Evolutionary conservation across 2,797 vertebrate species (phyloP), one percentile per base, ranked within the genome.

Genomic region (Columba guinea): DNA sequence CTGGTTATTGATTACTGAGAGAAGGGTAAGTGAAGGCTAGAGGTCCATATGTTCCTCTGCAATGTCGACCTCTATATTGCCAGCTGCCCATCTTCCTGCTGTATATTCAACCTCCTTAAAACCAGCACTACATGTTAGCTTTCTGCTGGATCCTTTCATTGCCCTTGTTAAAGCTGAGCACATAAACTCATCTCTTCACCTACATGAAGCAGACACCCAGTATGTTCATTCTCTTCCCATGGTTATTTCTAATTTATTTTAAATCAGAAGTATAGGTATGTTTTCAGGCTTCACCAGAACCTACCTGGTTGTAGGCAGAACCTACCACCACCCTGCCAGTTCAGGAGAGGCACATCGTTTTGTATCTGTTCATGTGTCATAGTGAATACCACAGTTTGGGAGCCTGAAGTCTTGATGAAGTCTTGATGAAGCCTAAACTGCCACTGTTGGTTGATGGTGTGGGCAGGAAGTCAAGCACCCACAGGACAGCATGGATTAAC

Each of bases 361-460:
- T 63, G 1, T 28, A 6, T 6, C 19, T 65, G 2, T 27, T 75
- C 26, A 15, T 20, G 4, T 18, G 10, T 26, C 37, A 59, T 9
- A 32, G 11, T 0, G 2, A 10, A n/a, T n/a, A 41, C 0, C 0
- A 67, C 4, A 53, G 10, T 18, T 12, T 65, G 32, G 15, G 55
- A 84, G 10, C 7, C 21, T 60, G 4, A 63, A 49, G 15, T 14
- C 20, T 68, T 62, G 7, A 13, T 63, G 67, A 84, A 65, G 3
- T 35, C 22, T 18, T 58, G 7, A 13, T 63, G 67, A 84, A 67
- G 3, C n/a, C 24, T 18, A 26, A n/a, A n/a, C 21, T 75, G 23
- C 4, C 5, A 8, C 17, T 51, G 55, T 12, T 30, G 26, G 11
- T 30, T 46, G 59, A 52, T 21, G 26, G 30, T 6, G 2, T 24